Evolutionary conservation across 2,888 invertebrate species (phyloP).

Genomic region (Limnephilus auricula): DNA sequence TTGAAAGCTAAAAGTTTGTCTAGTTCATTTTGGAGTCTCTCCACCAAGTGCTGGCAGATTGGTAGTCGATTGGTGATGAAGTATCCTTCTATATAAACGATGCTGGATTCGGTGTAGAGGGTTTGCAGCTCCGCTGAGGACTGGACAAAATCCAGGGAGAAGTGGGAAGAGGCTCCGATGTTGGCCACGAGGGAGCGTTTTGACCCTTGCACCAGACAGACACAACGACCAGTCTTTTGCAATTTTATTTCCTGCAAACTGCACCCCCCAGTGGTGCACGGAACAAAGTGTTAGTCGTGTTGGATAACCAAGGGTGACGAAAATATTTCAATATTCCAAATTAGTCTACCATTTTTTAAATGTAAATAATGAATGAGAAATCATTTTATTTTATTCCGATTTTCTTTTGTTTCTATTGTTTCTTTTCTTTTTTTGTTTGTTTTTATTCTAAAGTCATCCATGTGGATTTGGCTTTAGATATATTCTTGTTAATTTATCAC

Average conservation of each 20-base stretch:
- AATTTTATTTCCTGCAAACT: slow-evolving; percentile 54
- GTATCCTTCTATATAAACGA: slow-evolving; percentile 79
- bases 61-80: slow-evolving; percentile 76
- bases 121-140: slow-evolving; percentile 55
- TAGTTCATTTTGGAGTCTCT: slow-evolving; percentile 71
- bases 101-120: slow-evolving; percentile 68
- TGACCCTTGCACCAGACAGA: slow-evolving; percentile 74
- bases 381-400: too few relatives aligned
- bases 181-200: slow-evolving; percentile 76
- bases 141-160: slow-evolving; percentile 70
- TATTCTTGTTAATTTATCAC: too few relatives aligned
- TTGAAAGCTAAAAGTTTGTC: slow-evolving; percentile 75
- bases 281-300: background rate
- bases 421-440: too few relatives aligned
- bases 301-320: background rate
- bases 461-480: too few relatives aligned
- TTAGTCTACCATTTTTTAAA: too few relatives aligned
- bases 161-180: slow-evolving; percentile 77
- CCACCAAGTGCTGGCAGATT: slow-evolving; percentile 72
- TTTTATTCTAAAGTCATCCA: too few relatives aligned
- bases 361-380: too few relatives aligned
- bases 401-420: too few relatives aligned
- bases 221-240: slow-evolving; percentile 75
- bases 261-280: background rate
- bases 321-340: background rate